phyloP scores from a whole-genome alignment of 2,113 vertebrate genomes.

The Coturnix japonica region DNA sequence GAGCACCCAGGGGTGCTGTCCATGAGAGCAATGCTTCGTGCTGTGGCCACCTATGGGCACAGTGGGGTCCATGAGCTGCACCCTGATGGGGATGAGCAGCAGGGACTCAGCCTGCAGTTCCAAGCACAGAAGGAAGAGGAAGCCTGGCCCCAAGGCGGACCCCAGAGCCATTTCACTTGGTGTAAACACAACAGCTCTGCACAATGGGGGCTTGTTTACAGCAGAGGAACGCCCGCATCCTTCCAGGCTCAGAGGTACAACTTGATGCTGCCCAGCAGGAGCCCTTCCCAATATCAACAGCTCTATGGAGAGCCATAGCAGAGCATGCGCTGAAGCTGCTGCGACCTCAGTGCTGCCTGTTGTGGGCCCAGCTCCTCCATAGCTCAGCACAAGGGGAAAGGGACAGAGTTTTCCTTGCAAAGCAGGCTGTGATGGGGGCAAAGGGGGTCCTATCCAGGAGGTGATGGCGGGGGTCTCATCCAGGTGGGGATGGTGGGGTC shows the following conservation, averaged over 20 bases:
- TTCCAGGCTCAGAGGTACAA: not conserved
- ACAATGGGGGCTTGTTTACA: not conserved
- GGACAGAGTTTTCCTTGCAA: no score
- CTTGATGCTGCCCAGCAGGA: not conserved
- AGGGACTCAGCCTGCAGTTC: no score
- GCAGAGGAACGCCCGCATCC: not conserved
- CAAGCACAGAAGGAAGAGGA: no score
- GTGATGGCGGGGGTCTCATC: no score
- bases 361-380: rapidly evolving
- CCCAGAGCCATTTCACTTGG: not conserved
- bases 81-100: not conserved
- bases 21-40: no score
- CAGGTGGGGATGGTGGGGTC: no score
- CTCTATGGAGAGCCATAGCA: not conserved
- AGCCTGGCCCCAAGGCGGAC: not conserved
- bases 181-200: not conserved
- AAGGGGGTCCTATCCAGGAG: no score
- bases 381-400: not conserved
- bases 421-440: no score
- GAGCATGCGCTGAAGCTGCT: not conserved
- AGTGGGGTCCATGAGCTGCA: no score
- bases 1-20: no score
- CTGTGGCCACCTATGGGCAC: no score
- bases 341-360: not conserved
- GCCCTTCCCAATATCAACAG: not conserved